Conservation (phyloP, 2,888 invertebrate genomes). For the Bombyx huttoni region DNA sequence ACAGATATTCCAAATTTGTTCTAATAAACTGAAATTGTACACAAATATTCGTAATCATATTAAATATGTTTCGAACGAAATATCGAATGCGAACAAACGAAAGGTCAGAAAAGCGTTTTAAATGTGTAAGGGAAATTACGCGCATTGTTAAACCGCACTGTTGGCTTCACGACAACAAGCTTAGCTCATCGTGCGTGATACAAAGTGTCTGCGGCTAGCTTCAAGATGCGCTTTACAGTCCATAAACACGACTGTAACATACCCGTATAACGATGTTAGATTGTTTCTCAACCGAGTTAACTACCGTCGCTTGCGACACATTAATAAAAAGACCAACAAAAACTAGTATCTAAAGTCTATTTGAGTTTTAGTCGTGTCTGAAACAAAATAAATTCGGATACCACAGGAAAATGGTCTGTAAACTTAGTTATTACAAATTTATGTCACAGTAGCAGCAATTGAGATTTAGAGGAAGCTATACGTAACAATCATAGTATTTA, state of each 20-base stretch:
- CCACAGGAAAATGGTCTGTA: too few species aligned
- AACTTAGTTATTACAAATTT: too few species aligned
- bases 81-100: background rate
- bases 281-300: slow-evolving; percentile 22
- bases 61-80: background rate
- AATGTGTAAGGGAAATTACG: background rate
- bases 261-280: slow-evolving; percentile 20
- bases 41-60: too few species aligned
- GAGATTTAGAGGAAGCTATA: too few species aligned
- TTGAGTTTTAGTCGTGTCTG: background rate
- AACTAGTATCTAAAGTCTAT: background rate
- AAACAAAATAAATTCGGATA: background rate
- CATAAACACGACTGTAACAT: slow-evolving; percentile 27
- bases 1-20: too few species aligned
- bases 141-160: slow-evolving; percentile 13
- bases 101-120: background rate
- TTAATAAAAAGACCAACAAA: background rate
- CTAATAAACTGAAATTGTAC: too few species aligned
- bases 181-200: slow-evolving; percentile 22
- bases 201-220: slow-evolving; percentile 17
- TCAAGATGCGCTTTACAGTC: slow-evolving; percentile 30
- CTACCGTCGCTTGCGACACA: background rate
- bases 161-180: slow-evolving; percentile 14
- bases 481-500: too few species aligned
- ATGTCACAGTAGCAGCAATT: too few species aligned